Evolutionary conservation across 2,113 vertebrate species (phyloP), one percentile per base, ranked within the genome.

Genomic region (Scytalopus superciliaris): DNA sequence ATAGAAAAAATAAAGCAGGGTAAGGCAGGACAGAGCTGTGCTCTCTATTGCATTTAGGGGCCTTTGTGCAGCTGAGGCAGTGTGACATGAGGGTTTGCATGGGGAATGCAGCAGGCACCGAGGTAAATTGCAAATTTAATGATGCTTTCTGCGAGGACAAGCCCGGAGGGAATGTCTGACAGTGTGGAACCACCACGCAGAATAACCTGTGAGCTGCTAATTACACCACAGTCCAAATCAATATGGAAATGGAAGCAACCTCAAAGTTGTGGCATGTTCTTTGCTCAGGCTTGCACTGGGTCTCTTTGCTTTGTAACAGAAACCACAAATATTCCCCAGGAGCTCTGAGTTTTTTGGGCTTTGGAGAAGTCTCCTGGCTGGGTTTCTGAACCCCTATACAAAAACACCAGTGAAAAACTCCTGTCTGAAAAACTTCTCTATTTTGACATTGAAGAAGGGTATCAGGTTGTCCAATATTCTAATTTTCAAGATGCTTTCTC

Each of bases 111-210:
- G 52, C 14, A 2, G n/a, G 45, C 27, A 14, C 19, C 1, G 57
- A 88, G 56, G 62, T 28, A 75, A 94, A 85, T 18, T 83, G 56
- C 12, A 37, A 83, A 50, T 83, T 79, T 88, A 92, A 85, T 62
- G 35, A 14, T 24, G 33, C 63, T 83, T 83, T 39, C 70, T 63
- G 56, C 4, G 19, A 92, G 70, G 70, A 88, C 56, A 50, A 49
- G 75, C 62, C 75, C 80, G 30, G 53, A 79, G 87, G 80, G 39
- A 60, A 39, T 25, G 49, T 67, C 72, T 88, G 83, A 37, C 83
- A 79, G 78, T 0, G 27, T 84, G 60, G 78, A 87, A 28, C 25
- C 70, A 25, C 25, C 66, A 3, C 30, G 27, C 52, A 82, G 56
- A 78, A 44, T 39, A 59, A 85, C 66, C 89, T 72, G 62, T 27